Base-by-base conservation (phyloP, 1,140 invertebrate genomes). In the Augochlora pura region DNA sequence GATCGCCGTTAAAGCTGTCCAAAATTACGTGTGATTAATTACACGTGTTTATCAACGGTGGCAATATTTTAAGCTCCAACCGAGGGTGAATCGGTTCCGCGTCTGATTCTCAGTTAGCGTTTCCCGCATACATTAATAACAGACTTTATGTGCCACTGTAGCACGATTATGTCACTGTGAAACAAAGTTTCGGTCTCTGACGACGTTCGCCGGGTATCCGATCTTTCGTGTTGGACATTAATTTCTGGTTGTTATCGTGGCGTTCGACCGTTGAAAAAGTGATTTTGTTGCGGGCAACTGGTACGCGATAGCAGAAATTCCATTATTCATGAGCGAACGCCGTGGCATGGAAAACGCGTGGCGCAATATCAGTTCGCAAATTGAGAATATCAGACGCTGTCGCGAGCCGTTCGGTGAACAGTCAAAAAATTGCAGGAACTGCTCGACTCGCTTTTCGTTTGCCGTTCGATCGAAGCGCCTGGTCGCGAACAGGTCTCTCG, bases 281-380 rank as follows among this genome's bases (percentile, higher is more conserved):
- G 57, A 46, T 39, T 75, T 75, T 23, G 32, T 54, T 16, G 10
- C 27, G 18, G 70, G 0, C 18, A n/a, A 18, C 4, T 23, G 27
- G 42, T 63, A 63, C 21, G 25, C n/a, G 23, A 63, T 62, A 23
- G 27, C 60, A 25, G 23, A n/a, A 38, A 21, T 23, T 63, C 8
- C 70, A 52, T 73, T 71, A 71, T 71, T 62, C 69, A 62, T 46
- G 39, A 46, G n/a, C 21, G n/a, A n/a, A n/a, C n/a, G n/a, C 14
- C 2, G 21, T 21, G 8, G 59, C 57, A 60, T 46, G 57, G 38
- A 27, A 42, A 62, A 46, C 38, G 57, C 27, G 67, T 69, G 12
- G 52, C 9, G 52, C 10, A 49, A 69, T 69, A 57, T 57, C 25
- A 62, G 4, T n/a, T n/a, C n/a, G 32, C 54, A 42, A n/a, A 39